These are phyloP conservation scores for Xenopus petersii DNA, from an alignment of 2,797 vertebrate species.

Conservation along the genomic window DNA sequence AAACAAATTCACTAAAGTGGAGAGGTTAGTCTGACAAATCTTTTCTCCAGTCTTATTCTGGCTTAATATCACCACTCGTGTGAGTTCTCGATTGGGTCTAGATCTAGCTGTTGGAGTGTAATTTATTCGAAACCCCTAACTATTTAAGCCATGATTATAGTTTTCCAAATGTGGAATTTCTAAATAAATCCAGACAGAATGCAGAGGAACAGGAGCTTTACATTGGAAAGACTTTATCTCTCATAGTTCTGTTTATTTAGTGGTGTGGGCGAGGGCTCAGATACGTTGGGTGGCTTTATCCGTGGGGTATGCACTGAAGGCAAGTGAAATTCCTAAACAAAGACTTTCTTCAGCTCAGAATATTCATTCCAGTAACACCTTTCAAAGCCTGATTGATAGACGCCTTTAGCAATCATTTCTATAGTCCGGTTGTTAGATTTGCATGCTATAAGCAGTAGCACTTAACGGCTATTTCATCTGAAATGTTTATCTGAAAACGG, in stretches of 20 bases:
- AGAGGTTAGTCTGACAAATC: too few relatives aligned
- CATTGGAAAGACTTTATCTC: not conserved
- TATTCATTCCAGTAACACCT: constrained; percentile 17
- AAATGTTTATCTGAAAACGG: constrained; percentile 17
- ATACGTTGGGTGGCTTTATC: not conserved
- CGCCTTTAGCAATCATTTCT: constrained; percentile 18
- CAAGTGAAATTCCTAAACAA: not conserved
- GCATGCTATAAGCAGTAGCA: constrained; percentile 14
- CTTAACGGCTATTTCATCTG: constrained; percentile 26
- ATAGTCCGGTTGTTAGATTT: constrained; percentile 7
- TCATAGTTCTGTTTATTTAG: not conserved
- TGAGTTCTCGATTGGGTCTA: too few relatives aligned
- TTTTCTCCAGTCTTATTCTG: too few relatives aligned
- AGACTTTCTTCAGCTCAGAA: not conserved
- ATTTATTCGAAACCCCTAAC: too few relatives aligned
- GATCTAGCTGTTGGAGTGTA: too few relatives aligned
- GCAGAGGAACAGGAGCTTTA: not conserved
- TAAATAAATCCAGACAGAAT: not conserved
- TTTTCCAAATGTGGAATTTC: not conserved
- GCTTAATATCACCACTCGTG: too few relatives aligned
- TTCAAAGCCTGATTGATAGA: constrained; percentile 21
- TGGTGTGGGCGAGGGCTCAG: not conserved
- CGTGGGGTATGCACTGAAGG: not conserved
- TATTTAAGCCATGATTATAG: too few relatives aligned
- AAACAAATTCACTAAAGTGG: too few relatives aligned